Evolutionary conservation across 2,797 vertebrate genomes (phyloP), one percentile per base, ranked within the genome.

Genomic region (Lacerta viridis): DNA sequence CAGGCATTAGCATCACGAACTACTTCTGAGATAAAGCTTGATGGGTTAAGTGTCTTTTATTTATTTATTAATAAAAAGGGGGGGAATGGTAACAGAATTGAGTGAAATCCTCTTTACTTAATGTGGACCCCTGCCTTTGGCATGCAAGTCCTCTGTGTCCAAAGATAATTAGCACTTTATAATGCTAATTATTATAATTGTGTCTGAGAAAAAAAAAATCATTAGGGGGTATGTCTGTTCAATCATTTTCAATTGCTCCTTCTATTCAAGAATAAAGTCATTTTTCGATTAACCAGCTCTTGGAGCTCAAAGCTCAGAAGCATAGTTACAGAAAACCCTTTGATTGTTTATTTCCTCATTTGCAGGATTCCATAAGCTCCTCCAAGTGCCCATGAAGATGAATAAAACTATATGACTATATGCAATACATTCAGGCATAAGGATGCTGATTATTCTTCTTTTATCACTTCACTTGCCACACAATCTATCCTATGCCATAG

Each of bases 181-280:
- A 97, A 97, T 97, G 97, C 95, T 97, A 97, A 97, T 97, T 97
- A 97, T 97, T 97, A 96, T 97, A 98, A 98, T 97, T 97, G 97
- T 97, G 96, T 96, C 96, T 97, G 96, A 97, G 96, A 97, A 97
- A 97, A 92, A 92, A 72, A 97, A 97, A 97, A 97, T 97, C 97
- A 97, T 97, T 97, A 97, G 95, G 96, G 97, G 96, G 95, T 97
- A 97, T 92, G 96, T 95, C 95, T 96, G 95, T 96, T 98, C 96
- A 95, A 95, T 95, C 96, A 97, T 97, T 97, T 97, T 97, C 96
- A 97, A 97, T 97, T 97, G 96, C 96, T 96, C 97, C 96, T 94
- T 97, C 96, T 97, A 96, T 97, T 97, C 96, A 97, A 97, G 97
- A 97, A 97, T 97, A 97, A 97, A 97, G 97, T 97, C 97, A 97